Evolutionary conservation across 1,140 invertebrate species (phyloP), one percentile per base, ranked within the genome.

Genomic region (Dendroctonus ponderosae): DNA sequence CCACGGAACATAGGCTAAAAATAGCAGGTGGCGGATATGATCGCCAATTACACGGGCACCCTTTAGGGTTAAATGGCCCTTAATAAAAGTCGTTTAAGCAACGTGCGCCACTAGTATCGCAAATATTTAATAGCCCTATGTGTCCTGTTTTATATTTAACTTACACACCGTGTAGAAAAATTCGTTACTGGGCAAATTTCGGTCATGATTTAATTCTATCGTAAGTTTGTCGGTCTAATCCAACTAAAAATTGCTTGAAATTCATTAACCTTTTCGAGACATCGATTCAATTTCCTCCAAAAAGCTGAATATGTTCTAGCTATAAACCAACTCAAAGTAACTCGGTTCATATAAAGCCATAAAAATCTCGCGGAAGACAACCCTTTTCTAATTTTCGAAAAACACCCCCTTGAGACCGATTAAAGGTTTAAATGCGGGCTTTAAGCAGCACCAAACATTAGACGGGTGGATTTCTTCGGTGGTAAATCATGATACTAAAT

Each of bases 331-430:
- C 43, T 4, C 12, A 46, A 12, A 57, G n/a, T 43, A 57, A 57
- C 41, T 57, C 39, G 14, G 12, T 9, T 15, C 40, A 8, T 6
- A 57, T 12, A 57, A 14, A 57, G 39, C 42, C 54, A 43, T 59
- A 59, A 59, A 59, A 59, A 59, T 59, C 57, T 59, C 46, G 43
- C 48, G 9, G 12, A 48, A 65, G 62, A 57, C 62, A 65, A 65
- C 62, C 62, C 43, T 65, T 65, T 65, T 65, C 50, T 57, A 65
- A 65, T 65, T 65, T 57, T 41, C 52, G 43, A 12, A 53, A 65
- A 65, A 14, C 38, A 40, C 53, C 12, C 62, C 40, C 62, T 15
- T 37, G 62, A 26, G 62, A 57, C 26, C 62, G 44, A 65, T 57
- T 65, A 57, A 56, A 46, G 52, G 52, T 65, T 50, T 65, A 65